Evolutionary conservation across 2,888 invertebrate genomes (phyloP), one percentile per base, ranked within the genome.

Genomic region (Metellina segmentata): DNA sequence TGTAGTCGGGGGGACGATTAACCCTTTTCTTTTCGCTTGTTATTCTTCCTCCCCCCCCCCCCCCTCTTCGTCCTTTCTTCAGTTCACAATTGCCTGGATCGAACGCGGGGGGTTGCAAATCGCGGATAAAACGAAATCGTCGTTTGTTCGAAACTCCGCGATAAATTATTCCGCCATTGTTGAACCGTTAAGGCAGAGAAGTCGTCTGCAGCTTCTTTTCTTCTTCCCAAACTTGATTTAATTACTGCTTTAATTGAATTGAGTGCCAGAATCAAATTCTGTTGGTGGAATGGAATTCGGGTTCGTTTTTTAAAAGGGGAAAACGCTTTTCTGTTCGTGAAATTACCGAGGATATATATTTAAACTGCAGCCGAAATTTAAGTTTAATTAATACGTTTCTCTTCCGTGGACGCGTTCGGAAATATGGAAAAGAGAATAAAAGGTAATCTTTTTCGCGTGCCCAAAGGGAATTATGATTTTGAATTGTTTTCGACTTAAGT

Each of bases 91-190:
- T n/a, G 16, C 49, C 16, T 9, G 34, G 53, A 34, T 16, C 13
- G 70, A 9, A 8, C 52, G 71, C 52, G 19, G 48, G 72, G 53
- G 72, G 74, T 53, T 81, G 79, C 61, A 88, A 88, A 88, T 88
- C 88, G 77, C 75, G 89, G 75, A 89, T 89, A 89, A 89, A 89
- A 89, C 85, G 89, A 74, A 89, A 85, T 82, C 52, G 89, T 89
- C 89, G 89, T 89, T 83, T 83, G 83, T 79, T 89, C 75, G n/a
- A 78, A 61, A 61, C 61, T 72, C 48, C 72, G 78, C 77, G 74
- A 89, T 89, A 89, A 89, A 89, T 89, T 83, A 85, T 89, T 89
- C 89, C 75, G 78, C 70, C 89, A 89, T 89, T 89, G 89, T 89
- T 87, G 53, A 70, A 71, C 79, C 78, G 72, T 77, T 69, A 48